A percentile compares a stretch with the other conserved stretches of the same genome.
Evolutionary conservation across 2,888 invertebrate species (phyloP).

Genomic region (Melangyna quadrimaculata): DNA sequence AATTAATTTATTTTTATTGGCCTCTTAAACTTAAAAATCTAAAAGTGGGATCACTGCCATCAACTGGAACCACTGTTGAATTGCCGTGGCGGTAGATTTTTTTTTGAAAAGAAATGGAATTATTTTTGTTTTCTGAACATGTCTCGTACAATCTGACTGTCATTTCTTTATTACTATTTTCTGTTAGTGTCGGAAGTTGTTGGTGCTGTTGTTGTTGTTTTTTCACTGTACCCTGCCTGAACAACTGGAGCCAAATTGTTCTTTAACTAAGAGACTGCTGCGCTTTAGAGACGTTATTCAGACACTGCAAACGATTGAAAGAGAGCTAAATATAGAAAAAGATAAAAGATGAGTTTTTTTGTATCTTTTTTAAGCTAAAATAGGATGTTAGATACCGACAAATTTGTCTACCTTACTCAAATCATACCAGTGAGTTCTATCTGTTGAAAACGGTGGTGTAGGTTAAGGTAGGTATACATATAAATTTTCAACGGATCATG

Average conservation of each 20-base stretch:
- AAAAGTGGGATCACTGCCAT: background rate
- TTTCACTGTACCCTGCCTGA: conserved; percentile 11
- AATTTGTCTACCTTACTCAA: background rate
- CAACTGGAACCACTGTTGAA: background rate
- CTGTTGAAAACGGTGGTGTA: no score
- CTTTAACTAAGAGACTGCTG: conserved; percentile 31
- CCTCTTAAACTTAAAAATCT: background rate
- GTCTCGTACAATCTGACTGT: conserved; percentile 67
- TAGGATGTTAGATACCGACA: background rate
- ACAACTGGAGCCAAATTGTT: conserved; percentile 63
- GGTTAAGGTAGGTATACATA: conserved; percentile 36
- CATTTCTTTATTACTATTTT: conserved; percentile 66
- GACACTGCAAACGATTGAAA: background rate
- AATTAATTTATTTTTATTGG: no score
- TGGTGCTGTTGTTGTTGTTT: conserved; percentile 30
- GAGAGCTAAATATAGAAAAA: background rate
- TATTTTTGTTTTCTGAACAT: conserved; percentile 67
- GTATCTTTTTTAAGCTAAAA: background rate
- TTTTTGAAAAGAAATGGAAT: conserved; percentile 1
- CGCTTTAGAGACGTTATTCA: background rate
- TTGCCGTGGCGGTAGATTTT: background rate
- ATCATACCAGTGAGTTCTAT: no score
- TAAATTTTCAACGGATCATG: conserved; percentile 68
- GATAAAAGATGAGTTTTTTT: background rate
- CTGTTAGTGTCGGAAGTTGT: conserved; percentile 49